phyloP scores from a whole-genome alignment of 2,888 invertebrate genomes.

The Drosophila aldrichi region DNA sequence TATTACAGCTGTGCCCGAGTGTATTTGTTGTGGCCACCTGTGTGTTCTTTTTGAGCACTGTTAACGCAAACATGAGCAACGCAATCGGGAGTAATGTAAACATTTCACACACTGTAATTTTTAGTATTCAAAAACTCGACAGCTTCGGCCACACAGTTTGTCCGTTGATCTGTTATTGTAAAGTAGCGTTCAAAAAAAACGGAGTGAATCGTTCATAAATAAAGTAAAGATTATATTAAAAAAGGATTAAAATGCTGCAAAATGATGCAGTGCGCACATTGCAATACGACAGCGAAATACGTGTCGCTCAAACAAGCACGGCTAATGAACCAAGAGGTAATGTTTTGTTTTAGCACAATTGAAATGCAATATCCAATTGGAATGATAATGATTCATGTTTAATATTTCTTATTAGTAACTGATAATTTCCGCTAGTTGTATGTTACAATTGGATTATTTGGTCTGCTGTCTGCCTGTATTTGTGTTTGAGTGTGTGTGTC shows the following conservation, averaged over 20 bases:
- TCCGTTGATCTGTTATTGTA: slow-evolving; percentile 36
- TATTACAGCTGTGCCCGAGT: slow-evolving; percentile 24
- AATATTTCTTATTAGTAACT: slow-evolving; percentile 27
- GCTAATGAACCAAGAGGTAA: slow-evolving; percentile 80
- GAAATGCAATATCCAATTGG: slow-evolving; percentile 8
- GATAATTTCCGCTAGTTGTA: slow-evolving; percentile 46
- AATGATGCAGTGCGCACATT: slow-evolving; percentile 83
- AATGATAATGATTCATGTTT: slow-evolving; percentile 54
- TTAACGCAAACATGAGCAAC: slow-evolving; percentile 27
- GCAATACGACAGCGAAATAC: slow-evolving; percentile 84
- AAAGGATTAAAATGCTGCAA: slow-evolving; percentile 79
- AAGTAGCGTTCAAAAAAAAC: slow-evolving; percentile 33
- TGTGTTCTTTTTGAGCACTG: neutral
- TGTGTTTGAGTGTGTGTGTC: slow-evolving; percentile 37
- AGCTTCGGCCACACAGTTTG: slow-evolving; percentile 37
- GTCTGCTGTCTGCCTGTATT: slow-evolving; percentile 1
- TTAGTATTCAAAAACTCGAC: neutral
- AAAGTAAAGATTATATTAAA: neutral
- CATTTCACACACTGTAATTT: neutral
- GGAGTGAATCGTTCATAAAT: neutral
- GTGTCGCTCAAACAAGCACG: slow-evolving; percentile 80
- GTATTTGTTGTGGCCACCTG: slow-evolving; percentile 24
- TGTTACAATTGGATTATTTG: slow-evolving; percentile 56
- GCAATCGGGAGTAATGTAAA: neutral
- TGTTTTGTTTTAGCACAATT: neutral